Percentiles rank a stretch among this genome's conserved stretches.
phyloP scores from a whole-genome alignment of 2,888 invertebrate genomes.

The Catonia carolina region DNA sequence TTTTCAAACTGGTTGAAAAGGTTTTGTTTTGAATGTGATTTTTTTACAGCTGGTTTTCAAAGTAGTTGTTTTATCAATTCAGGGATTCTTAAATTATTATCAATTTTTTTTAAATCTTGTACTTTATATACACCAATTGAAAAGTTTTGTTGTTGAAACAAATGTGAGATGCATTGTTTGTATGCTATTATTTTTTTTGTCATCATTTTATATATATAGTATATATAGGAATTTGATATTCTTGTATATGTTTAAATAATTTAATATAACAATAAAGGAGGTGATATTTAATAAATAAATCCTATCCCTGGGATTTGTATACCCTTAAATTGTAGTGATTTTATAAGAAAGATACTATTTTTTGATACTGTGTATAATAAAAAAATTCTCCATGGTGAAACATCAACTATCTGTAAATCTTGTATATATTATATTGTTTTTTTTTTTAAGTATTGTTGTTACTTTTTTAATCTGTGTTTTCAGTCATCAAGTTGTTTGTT shows the following conservation, averaged over 20 bases:
- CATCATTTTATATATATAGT: too few relatives aligned
- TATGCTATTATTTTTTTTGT: too few relatives aligned
- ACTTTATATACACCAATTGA: slow-evolving; percentile 12
- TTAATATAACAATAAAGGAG: slow-evolving; percentile 19
- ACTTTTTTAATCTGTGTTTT: too few relatives aligned
- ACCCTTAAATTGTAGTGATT: background rate
- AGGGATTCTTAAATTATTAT: too few relatives aligned
- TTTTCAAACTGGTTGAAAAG: too few relatives aligned
- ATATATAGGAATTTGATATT: too few relatives aligned
- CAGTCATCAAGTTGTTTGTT: too few relatives aligned
- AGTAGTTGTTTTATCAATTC: slow-evolving; percentile 15
- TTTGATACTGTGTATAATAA: background rate
- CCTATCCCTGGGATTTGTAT: slow-evolving; percentile 9
- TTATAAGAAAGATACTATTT: background rate
- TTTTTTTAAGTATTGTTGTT: too few relatives aligned
- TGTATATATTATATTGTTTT: slow-evolving; percentile 7
- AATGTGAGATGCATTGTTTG: too few relatives aligned
- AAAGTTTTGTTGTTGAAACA: slow-evolving; percentile 23
- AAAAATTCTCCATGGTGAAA: slow-evolving; percentile 3
- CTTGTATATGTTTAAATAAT: too few relatives aligned
- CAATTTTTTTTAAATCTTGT: slow-evolving; percentile 19
- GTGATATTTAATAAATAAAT: slow-evolving; percentile 13
- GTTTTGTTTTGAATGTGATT: slow-evolving; percentile 19
- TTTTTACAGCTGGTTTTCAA: slow-evolving; percentile 16
- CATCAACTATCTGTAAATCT: slow-evolving; percentile 8